Evolutionary conservation across 2,797 vertebrate genomes (phyloP).

Genomic region (Rhabdomys pumilio): DNA sequence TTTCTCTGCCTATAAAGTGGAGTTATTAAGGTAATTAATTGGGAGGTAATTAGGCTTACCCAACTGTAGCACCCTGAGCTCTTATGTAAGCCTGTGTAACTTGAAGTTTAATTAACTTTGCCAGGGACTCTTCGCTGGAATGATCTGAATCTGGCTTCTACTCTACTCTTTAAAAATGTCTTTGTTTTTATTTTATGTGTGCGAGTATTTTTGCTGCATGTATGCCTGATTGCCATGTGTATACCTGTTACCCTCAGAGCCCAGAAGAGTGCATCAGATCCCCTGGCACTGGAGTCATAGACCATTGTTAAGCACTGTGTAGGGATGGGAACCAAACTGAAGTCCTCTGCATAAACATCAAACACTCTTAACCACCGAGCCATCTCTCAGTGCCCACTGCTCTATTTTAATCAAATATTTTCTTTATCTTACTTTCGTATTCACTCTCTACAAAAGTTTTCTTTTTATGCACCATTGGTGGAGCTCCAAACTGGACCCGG

Average conservation of each 20-base stretch:
- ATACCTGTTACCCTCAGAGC: neutral
- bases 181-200: neutral
- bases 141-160: neutral
- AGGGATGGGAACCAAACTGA: neutral
- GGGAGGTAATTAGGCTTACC: neutral
- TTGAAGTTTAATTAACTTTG: neutral
- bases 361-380: neutral
- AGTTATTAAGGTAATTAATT: slow-evolving; percentile 43
- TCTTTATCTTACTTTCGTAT: neutral
- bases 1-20: slow-evolving; percentile 57
- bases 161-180: neutral
- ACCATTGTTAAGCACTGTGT: neutral
- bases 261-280: neutral
- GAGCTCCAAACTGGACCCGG: neutral
- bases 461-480: too few relatives aligned
- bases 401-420: neutral
- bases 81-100: neutral
- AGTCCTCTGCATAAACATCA: neutral
- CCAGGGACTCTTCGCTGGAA: neutral
- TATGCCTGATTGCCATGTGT: neutral
- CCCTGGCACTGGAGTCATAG: neutral
- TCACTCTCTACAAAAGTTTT: neutral
- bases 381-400: neutral
- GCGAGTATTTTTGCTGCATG: neutral
- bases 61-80: neutral